phyloP scores from a whole-genome alignment of 2,888 invertebrate species.

The Harpalus rufipes region DNA sequence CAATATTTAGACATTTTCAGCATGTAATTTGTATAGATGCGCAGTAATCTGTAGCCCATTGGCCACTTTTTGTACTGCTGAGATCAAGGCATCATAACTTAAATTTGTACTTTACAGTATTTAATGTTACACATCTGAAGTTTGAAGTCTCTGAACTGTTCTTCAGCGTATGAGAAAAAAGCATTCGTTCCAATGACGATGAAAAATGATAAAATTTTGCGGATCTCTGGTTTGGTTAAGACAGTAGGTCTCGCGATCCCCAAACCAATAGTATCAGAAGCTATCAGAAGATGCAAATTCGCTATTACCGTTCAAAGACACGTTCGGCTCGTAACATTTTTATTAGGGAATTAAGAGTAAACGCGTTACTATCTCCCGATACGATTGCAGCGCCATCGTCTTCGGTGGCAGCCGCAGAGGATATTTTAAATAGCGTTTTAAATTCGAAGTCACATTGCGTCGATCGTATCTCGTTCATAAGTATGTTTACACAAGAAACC shows the following conservation, averaged over 20 bases:
- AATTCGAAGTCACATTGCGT: conserved; percentile 67
- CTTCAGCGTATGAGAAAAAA: too few relatives aligned
- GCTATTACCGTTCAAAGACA: conserved; percentile 67
- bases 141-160: too few relatives aligned
- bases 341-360: conserved; percentile 66
- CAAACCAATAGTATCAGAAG: conserved; percentile 25
- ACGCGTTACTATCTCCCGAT: conserved; percentile 54
- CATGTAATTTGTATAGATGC: too few relatives aligned
- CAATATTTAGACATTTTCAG: too few relatives aligned
- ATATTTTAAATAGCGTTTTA: conserved; percentile 66
- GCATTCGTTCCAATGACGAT: too few relatives aligned
- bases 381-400: conserved; percentile 44
- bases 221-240: not conserved
- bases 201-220: conserved; percentile 18
- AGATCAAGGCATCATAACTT: too few relatives aligned
- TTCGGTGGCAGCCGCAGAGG: conserved; percentile 46
- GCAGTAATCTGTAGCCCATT: too few relatives aligned
- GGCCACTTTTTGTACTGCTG: too few relatives aligned
- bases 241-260: not conserved
- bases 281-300: conserved; percentile 63
- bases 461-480: conserved; percentile 63
- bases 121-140: too few relatives aligned
- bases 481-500: conserved; percentile 58
- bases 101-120: too few relatives aligned
- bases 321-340: conserved; percentile 67